Percentiles rank a stretch among this genome's conserved stretches.
Evolutionary conservation across 2,797 vertebrate genomes (phyloP).

Genomic region (Carduelis carduelis): DNA sequence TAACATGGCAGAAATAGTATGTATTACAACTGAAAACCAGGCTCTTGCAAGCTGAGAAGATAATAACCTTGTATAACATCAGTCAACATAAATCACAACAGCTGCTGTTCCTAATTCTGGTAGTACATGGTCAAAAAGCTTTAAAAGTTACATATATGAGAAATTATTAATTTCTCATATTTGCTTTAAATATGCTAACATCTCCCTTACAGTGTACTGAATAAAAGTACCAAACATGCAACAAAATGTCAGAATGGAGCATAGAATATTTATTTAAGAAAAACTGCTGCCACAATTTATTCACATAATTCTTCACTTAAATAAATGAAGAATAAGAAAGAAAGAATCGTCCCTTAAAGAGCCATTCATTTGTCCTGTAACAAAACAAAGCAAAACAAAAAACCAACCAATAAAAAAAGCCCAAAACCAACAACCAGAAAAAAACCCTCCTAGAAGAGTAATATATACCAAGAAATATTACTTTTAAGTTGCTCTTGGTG

Average conservation of each 20-base stretch:
- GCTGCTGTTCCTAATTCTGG: background rate
- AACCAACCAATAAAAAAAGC: fast-evolving
- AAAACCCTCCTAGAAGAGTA: background rate
- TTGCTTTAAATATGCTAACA: background rate
- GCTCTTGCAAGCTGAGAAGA: background rate
- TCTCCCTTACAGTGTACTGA: background rate
- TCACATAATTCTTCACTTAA: background rate
- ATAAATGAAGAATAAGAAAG: background rate
- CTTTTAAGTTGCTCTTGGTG: background rate
- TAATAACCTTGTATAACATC: background rate
- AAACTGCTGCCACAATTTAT: background rate
- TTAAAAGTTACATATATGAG: background rate
- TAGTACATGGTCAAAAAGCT: background rate
- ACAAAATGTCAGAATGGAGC: background rate
- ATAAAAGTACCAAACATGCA: background rate
- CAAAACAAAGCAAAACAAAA: background rate
- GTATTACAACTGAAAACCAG: background rate
- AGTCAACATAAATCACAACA: background rate
- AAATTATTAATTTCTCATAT: background rate
- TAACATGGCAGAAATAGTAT: background rate
- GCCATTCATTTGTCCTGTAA: background rate
- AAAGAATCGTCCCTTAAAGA: constrained; percentile 13
- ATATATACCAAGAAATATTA: background rate
- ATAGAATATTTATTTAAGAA: background rate
- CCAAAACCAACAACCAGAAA: background rate